phyloP scores from a whole-genome alignment of 1,140 invertebrate genomes.

The Bombus sylvicola region DNA sequence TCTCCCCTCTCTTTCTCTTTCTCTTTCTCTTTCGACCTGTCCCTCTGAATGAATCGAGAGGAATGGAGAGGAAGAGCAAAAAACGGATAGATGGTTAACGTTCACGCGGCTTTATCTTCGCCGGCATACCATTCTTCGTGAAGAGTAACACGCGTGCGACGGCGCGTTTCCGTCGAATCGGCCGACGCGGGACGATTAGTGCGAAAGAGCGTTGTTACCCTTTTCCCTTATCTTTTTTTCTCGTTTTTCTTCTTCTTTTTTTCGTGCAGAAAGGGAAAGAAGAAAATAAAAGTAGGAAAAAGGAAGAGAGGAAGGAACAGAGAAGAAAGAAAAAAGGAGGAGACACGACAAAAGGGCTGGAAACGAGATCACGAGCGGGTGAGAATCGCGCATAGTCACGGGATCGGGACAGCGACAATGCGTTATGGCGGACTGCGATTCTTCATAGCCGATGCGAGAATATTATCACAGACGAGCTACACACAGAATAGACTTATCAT shows the following conservation, averaged over 20 bases:
- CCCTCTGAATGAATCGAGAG: constrained; percentile 28
- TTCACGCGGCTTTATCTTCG: constrained; percentile 60
- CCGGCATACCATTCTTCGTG: constrained; percentile 30
- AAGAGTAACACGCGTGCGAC: constrained; percentile 54
- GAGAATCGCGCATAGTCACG: constrained; percentile 29
- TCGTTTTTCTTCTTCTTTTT: background rate
- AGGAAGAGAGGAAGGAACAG: background rate
- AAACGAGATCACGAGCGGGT: constrained; percentile 48
- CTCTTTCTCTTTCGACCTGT: background rate
- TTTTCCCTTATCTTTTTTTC: background rate
- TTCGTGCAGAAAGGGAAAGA: background rate
- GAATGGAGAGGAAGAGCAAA: constrained; percentile 18
- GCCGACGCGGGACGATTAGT: constrained; percentile 64
- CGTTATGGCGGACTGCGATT: constrained; percentile 23
- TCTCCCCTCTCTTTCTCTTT: background rate
- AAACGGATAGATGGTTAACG: constrained; percentile 51
- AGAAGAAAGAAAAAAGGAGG: background rate
- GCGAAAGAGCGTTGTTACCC: constrained; percentile 65
- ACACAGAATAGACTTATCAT: constrained; percentile 11
- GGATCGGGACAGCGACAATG: constrained; percentile 38
- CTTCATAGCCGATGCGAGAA: constrained; percentile 49
- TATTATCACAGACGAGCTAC: constrained; percentile 35
- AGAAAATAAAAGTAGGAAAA: background rate
- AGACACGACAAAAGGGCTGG: constrained; percentile 46
- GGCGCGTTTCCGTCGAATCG: constrained; percentile 67